phyloP scores from a whole-genome alignment of 2,888 invertebrate genomes.

The Desoria tigrina region DNA sequence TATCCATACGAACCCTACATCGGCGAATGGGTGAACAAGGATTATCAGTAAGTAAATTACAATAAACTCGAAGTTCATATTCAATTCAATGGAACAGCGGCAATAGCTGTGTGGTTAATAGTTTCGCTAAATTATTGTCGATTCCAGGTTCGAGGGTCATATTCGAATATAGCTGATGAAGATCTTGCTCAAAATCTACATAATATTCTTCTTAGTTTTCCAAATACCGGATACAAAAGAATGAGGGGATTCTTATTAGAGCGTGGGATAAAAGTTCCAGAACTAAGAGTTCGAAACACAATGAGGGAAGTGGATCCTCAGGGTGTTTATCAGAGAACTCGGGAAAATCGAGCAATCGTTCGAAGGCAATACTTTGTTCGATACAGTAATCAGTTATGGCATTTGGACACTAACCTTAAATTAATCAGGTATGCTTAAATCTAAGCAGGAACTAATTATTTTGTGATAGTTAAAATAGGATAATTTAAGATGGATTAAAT shows the following conservation, averaged over 20 bases:
- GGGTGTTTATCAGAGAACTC: slow-evolving; percentile 27
- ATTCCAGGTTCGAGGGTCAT: background rate
- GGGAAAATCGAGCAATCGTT: slow-evolving; percentile 28
- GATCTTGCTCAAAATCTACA: background rate
- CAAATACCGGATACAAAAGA: slow-evolving; percentile 41
- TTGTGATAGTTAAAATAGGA: too few species aligned
- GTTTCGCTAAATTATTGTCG: background rate
- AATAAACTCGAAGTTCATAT: too few species aligned
- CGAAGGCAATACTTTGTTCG: slow-evolving; percentile 34
- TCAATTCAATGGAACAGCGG: background rate
- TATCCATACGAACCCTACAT: slow-evolving; percentile 17
- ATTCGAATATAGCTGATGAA: background rate
- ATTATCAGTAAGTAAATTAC: slow-evolving; percentile 17
- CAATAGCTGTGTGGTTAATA: background rate
- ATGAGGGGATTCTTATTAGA: slow-evolving; percentile 32
- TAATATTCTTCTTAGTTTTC: slow-evolving; percentile 4
- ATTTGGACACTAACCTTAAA: slow-evolving; percentile 37
- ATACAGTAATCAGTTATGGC: slow-evolving; percentile 38
- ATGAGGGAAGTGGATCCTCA: slow-evolving; percentile 35
- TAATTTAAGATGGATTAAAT: too few species aligned
- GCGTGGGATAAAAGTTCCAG: slow-evolving; percentile 22
- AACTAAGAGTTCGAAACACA: slow-evolving; percentile 2
- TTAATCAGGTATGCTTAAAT: slow-evolving; percentile 23
- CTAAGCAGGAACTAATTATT: background rate
- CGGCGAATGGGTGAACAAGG: slow-evolving; percentile 1